Evolutionary conservation across 2,888 invertebrate genomes (phyloP), one percentile per base, ranked within the genome.

Genomic region (Ctena decussata): DNA sequence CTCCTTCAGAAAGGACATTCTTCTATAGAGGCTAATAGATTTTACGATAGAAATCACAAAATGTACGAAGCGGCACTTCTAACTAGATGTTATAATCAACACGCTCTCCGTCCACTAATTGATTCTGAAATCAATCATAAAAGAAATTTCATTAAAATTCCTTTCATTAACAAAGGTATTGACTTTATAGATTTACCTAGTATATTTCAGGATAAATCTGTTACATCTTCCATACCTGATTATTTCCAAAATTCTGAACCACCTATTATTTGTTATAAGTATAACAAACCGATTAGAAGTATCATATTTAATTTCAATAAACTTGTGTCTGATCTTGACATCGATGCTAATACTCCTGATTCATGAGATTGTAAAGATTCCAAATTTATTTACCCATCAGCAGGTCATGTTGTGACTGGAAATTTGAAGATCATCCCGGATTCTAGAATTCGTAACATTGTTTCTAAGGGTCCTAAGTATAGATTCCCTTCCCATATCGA

Each of bases 91-190:
- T 65, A 65, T 65, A 35, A 11, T 65, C 65, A 32, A 35, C 65
- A 65, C 35, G 32, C 21, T 65, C 65, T 65, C 35, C 27, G 35
- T 35, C 65, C 65, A 21, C 35, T 21, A 2, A 35, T 65, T 18
- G 65, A 65, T 35, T 65, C 65, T 5, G 35, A 65, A 35, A 21
- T 35, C 5, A 65, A 65, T 30, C 35, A 65, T 35, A 35, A 2
- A 15, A 6, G 35, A 35, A 3, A 65, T 65, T 65, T 65, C 21
- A 65, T 65, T 30, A 35, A 65, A 65, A 35, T 65, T 32, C 65
- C 65, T 30, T 65, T 65, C 35, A 65, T 65, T 35, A 65, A 65
- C 21, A 65, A 65, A 65, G 65, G 65, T n/a, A 65, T 65, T 12
- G 15, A 65, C 1, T 65, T 65, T 18, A 35, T 65, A 2, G 65